Percentiles rank a stretch among this genome's conserved stretches.
Conservation (phyloP, 2,888 invertebrate genomes). For the Drosophila sordidula region DNA sequence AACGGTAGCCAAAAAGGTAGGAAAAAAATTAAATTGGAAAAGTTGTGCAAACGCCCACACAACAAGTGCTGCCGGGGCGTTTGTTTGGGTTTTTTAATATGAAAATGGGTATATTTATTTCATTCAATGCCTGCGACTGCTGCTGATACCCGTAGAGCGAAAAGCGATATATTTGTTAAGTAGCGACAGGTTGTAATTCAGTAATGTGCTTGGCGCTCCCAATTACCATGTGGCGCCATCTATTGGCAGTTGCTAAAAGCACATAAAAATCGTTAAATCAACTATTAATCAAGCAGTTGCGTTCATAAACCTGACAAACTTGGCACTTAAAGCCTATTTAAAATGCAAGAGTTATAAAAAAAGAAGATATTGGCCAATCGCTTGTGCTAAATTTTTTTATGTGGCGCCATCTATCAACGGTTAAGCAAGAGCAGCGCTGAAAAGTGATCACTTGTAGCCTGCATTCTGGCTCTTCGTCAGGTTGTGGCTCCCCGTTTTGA, state of each 20-base stretch:
- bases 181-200: constrained; percentile 11
- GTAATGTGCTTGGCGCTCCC: neutral
- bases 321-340: constrained; percentile 13
- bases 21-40: constrained; percentile 42
- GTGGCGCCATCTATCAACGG: constrained; percentile 56
- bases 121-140: too few species aligned
- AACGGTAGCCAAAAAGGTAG: constrained; percentile 29
- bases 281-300: constrained; percentile 29
- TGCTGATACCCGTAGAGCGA: neutral
- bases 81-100: constrained; percentile 16
- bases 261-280: constrained; percentile 15
- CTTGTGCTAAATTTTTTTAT: constrained; percentile 28
- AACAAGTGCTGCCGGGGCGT: constrained; percentile 40
- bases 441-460: constrained; percentile 28
- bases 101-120: constrained; percentile 5
- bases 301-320: constrained; percentile 11
- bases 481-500: constrained; percentile 56
- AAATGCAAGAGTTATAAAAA: constrained; percentile 17
- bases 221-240: constrained; percentile 42
- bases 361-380: constrained; percentile 11
- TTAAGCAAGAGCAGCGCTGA: constrained; percentile 1
- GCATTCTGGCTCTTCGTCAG: constrained; percentile 36
- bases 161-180: constrained; percentile 5
- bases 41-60: constrained; percentile 68
- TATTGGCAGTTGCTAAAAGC: constrained; percentile 8